Evolutionary conservation across 2,797 vertebrate genomes (phyloP), one percentile per base, ranked within the genome.

Genomic region (Hylomyscus alleni): DNA sequence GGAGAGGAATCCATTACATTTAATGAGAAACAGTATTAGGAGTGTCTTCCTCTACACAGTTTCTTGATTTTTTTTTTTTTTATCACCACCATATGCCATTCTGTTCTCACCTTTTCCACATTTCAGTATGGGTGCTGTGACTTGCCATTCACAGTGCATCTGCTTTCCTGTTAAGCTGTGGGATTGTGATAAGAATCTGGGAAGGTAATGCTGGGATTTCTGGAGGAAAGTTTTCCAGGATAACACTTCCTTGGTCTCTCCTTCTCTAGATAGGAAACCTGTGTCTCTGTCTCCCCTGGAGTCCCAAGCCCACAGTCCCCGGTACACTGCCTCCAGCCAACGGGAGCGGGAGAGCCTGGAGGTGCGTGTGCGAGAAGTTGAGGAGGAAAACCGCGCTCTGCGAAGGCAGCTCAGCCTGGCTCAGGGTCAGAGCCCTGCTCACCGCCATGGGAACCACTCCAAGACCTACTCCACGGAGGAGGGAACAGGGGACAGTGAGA

Each of bases 321-420:
- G 98, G 81, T 99, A 99, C 80, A 93, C 98, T 0, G 98, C 98
- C 0, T 98, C 98, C 11, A 99, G 99, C 94, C 98, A 98, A 26
- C 98, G 98, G 19, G 99, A 99, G 94, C 99, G 99, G 0, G 99
- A 99, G 98, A 99, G 99, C 95, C 98, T 99, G 98, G 99, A 99
- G 96, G 98, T 99, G 87, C 99, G 99, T 0, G 97, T 99, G 87
- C 99, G 99, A 1, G 99, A 99, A 72, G 99, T 99, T 97, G 99
- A 99, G 98, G 99, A 99, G 96, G 99, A 99, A 98, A 99, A 99
- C 98, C 99, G 99, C 0, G 99, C 98, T 0, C 99, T 99, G 58
- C 99, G 99, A 89, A 98, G 98, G 92, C 99, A 99, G 97, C 99
- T 99, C 98, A 99, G 99, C 98, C 98, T 99, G 97, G 99, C 99